These are phyloP conservation scores for Threskiornis aethiopicus DNA, from an alignment of 2,797 vertebrate genomes.

Conservation along the genomic window DNA sequence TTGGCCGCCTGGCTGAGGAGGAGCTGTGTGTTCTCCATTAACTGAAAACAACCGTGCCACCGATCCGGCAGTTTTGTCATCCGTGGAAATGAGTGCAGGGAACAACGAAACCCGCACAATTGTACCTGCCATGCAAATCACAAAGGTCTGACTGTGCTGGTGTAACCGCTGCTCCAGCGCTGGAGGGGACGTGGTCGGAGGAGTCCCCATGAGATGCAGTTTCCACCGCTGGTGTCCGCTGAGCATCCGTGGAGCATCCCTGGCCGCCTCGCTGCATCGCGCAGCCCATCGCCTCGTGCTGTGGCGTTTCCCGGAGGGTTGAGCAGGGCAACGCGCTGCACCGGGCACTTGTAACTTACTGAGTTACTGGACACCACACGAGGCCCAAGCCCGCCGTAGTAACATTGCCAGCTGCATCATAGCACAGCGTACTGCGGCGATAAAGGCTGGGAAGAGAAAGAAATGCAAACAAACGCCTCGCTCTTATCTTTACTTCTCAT, in stretches of 20 bases:
- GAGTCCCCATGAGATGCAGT: background rate
- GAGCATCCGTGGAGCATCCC: background rate
- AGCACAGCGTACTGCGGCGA: rapidly evolving
- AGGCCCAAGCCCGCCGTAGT: background rate
- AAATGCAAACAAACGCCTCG: background rate
- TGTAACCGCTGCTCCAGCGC: background rate
- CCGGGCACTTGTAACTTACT: background rate
- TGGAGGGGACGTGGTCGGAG: background rate
- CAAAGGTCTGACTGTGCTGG: background rate
- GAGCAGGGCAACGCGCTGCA: background rate
- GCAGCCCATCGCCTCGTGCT: background rate
- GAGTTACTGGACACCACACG: background rate
- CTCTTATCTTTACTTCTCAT: background rate
- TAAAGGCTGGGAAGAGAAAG: background rate
- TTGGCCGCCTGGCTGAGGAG: background rate
- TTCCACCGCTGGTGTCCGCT: background rate
- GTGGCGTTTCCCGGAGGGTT: rapidly evolving
- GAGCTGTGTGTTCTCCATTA: background rate
- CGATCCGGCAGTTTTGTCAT: background rate
- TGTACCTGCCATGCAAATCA: background rate
- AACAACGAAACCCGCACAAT: rapidly evolving
- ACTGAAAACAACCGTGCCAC: background rate
- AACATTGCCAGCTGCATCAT: background rate
- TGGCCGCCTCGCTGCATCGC: background rate
- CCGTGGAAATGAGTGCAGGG: background rate